Base-by-base conservation (phyloP, 2,113 vertebrate genomes). In the Caracal caracal region DNA sequence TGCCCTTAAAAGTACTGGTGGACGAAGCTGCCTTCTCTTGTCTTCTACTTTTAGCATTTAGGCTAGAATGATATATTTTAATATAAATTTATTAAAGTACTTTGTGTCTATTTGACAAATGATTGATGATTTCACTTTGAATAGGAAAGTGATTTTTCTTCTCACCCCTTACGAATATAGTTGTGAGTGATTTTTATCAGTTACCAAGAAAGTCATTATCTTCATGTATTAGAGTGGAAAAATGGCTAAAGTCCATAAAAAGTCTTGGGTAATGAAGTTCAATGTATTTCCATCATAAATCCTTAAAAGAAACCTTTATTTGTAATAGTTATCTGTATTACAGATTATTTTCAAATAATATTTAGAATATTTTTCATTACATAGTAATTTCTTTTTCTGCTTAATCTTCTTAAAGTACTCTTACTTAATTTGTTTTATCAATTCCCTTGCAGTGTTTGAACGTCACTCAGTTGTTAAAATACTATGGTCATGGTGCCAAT, bases 381-480 rank as follows among this genome's bases (percentile, higher is more conserved):
- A 65, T 1, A 65, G 8, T 85, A 76, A 73, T 76, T 93, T 51
- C 0, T 92, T 97, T 97, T 93, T 97, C 66, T 97, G 49, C 80
- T 22, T 94, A 24, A 94, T 89, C 90, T 81, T 84, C 66, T 66
- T 88, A 49, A 81, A 92, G 33, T 71, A 35, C 20, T 92, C 19
- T 13, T 43, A 43, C 6, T 90, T 85, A 85, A 78, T 90, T 68
- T 90, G 6, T 82, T 87, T 87, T 89, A 40, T 79, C 40, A 26
- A 30, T 97, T 93, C 95, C 53, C 37, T 98, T 97, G 79, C 98
- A 99, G 99, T 99, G 99, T 98, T 98, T 99, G 98, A 99, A 99
- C 96, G 99, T 99, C 96, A 99, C 99, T 12, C 99, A 99, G 98
- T 98, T 99, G 89, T 98, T 99, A 37, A 94, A 96, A 78, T 98